These are phyloP conservation scores for Agonopterix subpropinquella DNA, from an alignment of 2,888 invertebrate species.

Conservation along the genomic window DNA sequence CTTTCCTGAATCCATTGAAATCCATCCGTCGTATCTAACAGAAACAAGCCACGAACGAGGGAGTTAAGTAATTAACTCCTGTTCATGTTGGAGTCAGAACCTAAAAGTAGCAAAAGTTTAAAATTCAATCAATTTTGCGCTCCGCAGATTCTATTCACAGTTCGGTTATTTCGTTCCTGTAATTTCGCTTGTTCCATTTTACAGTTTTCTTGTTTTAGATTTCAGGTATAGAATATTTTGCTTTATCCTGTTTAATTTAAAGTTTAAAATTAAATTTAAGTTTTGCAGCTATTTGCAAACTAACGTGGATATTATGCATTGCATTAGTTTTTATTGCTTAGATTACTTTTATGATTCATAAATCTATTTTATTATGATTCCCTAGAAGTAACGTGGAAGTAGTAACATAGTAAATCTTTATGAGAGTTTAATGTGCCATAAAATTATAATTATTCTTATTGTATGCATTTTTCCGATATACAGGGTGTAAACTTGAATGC, in stretches of 20 bases:
- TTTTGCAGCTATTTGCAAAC: no score
- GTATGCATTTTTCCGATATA: no score
- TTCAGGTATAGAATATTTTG: background rate
- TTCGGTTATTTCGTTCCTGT: slow-evolving; percentile 28
- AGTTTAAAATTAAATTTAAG: no score
- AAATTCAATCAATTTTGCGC: slow-evolving; percentile 54
- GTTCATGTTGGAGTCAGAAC: slow-evolving; percentile 16
- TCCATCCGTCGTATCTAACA: background rate
- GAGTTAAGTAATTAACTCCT: slow-evolving; percentile 38
- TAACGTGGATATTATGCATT: no score
- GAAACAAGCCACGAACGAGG: background rate
- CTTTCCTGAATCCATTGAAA: background rate
- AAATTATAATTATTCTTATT: no score
- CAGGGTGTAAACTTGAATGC: no score
- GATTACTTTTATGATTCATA: no score
- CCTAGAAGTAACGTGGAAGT: no score
- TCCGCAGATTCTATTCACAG: slow-evolving; percentile 30
- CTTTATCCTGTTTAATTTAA: background rate
- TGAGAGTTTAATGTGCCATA: no score
- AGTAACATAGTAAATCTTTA: no score
- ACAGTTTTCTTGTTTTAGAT: background rate
- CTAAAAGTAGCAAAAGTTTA: slow-evolving; percentile 33
- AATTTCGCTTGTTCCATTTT: slow-evolving; percentile 16
- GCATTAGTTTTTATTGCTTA: no score
- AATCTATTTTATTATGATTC: no score